These are phyloP conservation scores for Psococerastis gibbosa DNA, from an alignment of 2,888 invertebrate species.

Conservation along the genomic window DNA sequence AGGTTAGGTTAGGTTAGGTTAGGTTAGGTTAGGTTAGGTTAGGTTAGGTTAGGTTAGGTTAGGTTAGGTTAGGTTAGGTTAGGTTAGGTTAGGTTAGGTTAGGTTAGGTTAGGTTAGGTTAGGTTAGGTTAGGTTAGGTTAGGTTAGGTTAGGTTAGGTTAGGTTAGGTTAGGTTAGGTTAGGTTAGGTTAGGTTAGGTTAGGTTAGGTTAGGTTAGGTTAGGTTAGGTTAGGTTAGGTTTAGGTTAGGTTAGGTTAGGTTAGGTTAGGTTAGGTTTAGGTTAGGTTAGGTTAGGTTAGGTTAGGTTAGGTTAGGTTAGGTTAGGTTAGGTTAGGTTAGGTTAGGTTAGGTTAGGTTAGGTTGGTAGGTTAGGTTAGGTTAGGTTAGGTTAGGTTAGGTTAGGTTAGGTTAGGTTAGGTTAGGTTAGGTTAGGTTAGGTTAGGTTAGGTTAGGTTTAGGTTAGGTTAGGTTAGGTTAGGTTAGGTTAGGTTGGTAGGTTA, in stretches of 20 bases:
- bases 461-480: slow-evolving; percentile 14
- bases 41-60: neutral
- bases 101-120: neutral
- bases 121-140: neutral
- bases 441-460: slow-evolving; percentile 14
- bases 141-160: neutral
- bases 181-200: slow-evolving; percentile 12
- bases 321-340: slow-evolving; percentile 16
- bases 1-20: neutral
- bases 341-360: slow-evolving; percentile 16
- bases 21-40: neutral
- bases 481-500: slow-evolving; percentile 14
- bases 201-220: slow-evolving; percentile 14
- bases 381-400: slow-evolving; percentile 14
- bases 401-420: slow-evolving; percentile 15
- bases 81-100: neutral
- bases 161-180: slow-evolving; percentile 13
- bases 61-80: neutral
- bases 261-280: slow-evolving; percentile 14
- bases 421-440: slow-evolving; percentile 15
- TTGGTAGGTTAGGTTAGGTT: slow-evolving; percentile 16
- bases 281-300: slow-evolving; percentile 15
- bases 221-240: slow-evolving; percentile 12
- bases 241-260: slow-evolving; percentile 14
- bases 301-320: slow-evolving; percentile 15